Base-by-base conservation (phyloP, 2,113 vertebrate species). In the Dasyurus viverrinus region DNA sequence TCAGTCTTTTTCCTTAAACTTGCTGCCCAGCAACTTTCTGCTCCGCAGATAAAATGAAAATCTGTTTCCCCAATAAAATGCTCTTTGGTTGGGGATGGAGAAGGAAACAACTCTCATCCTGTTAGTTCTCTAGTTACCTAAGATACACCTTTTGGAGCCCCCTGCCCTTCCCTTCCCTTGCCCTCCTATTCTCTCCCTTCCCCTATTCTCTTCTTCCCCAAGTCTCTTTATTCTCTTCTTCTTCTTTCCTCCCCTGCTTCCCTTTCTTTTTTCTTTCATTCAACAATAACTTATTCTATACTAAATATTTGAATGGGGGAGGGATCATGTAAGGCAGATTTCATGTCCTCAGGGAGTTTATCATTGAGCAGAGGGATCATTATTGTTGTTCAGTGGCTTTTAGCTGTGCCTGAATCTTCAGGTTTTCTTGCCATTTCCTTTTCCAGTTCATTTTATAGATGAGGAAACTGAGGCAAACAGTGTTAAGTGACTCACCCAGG, bases 11-110 rank as follows among this genome's bases (percentile, higher is more conserved):
- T 89, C 93, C 68, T 90, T 84, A 50, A 24, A 94, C 48, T 53
- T 94, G 90, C 68, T 42, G 68, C n/a, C 68, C n/a, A 42, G 60
- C 96, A 97, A 95, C 16, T 42, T 42, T 24, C 47, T 92, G 68
- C n/a, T 84, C 19, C n/a, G n/a, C n/a, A 84, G n/a, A 84, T 84
- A 84, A 84, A 84, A 42, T 68, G n/a, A 84, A 97, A 97, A 95
- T 26, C 53, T 91, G n/a, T 84, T 42, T 19, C 68, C 68, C 68
- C 2, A 7, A 84, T 84, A 84, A 84, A 84, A 42, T 90, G n/a
- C 60, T 54, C 54, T 46, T 27, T 19, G 93, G 92, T 93, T 93
- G 93, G 57, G 0, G 46, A 84, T 7, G 2, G 68, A 42, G 42
- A 42, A 84, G 16, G 8, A 84, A 84, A 42, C 68, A 84, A n/a